Base-by-base conservation (phyloP, 2,113 vertebrate species). In the Ictidomys tridecemlineatus region DNA sequence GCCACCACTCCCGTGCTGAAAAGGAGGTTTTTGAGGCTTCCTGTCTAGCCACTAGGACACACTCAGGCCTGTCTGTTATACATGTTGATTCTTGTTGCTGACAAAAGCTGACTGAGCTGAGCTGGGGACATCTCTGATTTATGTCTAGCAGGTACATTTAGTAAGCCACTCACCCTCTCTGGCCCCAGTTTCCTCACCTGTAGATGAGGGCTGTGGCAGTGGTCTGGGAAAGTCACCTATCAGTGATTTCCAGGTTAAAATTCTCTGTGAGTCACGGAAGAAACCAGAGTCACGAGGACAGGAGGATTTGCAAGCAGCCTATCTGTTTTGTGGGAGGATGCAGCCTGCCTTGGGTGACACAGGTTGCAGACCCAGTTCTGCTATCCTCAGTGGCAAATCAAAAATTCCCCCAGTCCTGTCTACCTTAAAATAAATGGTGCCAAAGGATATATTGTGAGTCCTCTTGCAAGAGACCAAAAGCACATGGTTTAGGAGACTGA, bases 391-490 rank as follows among this genome's bases (percentile, higher is more conserved):
- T 10, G 28, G 34, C 30, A 85, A 65, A 73, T 63, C 2, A 28
- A 39, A 77, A 53, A 32, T 48, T 67, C 30, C n/a, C 20, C 20
- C 34, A 48, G 45, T 39, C 8, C 26, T n/a, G n/a, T 69, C 22
- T n/a, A 30, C 72, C 34, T 87, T 86, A 34, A 30, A 61, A 58
- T 56, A 86, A 20, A 65, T 28, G 13, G 20, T 67, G 17, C 30
- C 58, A 92, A 92, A 26, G 24, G 24, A 11, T 28, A 34, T 17
- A n/a, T 32, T 69, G 67, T 69, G 13, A 13, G 11, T 84, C 24
- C 14, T 63, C 87, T 53, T 53, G 9, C 32, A 79, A 39, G 53
- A 97, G 73, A 79, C 0, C 26, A 58, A 95, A 96, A 65, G 16
- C 26, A 69, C 7, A 42, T 3, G 5, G 4, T 70, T 79, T 80